Conservation (phyloP, 2,888 invertebrate genomes). For the Ormyrus labotus region DNA sequence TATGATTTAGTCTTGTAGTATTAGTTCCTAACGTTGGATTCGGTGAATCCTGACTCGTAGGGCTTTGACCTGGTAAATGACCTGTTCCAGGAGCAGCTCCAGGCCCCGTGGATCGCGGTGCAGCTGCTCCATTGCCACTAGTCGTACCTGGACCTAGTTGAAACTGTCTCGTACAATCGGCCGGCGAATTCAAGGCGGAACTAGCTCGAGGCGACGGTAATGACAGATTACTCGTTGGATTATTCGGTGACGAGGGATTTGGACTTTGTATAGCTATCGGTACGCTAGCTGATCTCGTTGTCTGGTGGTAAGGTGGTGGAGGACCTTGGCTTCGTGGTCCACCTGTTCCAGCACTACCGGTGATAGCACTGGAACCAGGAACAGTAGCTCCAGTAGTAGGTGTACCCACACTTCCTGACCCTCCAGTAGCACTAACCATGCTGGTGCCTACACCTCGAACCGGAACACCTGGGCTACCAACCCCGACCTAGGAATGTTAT, state of each 20-base stretch:
- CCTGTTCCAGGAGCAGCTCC: constrained; percentile 65
- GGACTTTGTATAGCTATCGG: constrained; percentile 86
- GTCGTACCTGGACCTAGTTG: constrained; percentile 66
- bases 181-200: constrained; percentile 84
- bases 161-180: constrained; percentile 80
- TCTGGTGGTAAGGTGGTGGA: constrained; percentile 87
- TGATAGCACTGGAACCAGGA: constrained; percentile 61
- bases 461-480: constrained; percentile 59
- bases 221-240: constrained; percentile 83
- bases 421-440: constrained; percentile 60
- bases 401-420: constrained; percentile 79
- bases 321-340: constrained; percentile 82
- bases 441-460: constrained; percentile 72
- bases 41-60: constrained; percentile 81
- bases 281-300: constrained; percentile 84
- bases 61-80: constrained; percentile 80
- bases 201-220: constrained; percentile 85
- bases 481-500: constrained; percentile 39
- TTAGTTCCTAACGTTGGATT: constrained; percentile 70
- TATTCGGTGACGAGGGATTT: constrained; percentile 84
- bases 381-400: constrained; percentile 48
- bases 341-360: constrained; percentile 73
- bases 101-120: constrained; percentile 39
- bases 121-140: background rate
- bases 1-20: constrained; percentile 78